Evolutionary conservation across 2,113 vertebrate species (phyloP).

Genomic region (Bucco capensis): DNA sequence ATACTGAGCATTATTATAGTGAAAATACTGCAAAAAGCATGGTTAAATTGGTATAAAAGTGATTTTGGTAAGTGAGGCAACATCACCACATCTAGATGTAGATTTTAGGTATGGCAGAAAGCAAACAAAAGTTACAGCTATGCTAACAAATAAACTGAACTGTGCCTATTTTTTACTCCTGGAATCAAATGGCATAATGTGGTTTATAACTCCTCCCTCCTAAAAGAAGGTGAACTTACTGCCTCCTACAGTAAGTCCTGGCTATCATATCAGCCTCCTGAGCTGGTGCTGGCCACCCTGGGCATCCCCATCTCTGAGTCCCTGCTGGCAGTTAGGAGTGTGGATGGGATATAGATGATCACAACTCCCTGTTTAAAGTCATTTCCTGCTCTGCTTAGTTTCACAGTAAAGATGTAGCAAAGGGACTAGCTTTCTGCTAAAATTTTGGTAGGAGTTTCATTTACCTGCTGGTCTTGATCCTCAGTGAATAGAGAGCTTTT

Average conservation of each 20-base stretch:
- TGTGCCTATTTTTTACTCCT: neutral
- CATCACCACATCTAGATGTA: neutral
- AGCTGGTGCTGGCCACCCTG: neutral
- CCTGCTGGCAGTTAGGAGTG: rapidly evolving
- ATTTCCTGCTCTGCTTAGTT: neutral
- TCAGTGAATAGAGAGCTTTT: neutral
- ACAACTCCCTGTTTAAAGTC: neutral
- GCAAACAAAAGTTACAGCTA: neutral
- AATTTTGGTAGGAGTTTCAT: neutral
- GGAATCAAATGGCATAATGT: neutral
- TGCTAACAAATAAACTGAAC: neutral
- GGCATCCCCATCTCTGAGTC: neutral
- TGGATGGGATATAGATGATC: neutral
- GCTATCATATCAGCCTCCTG: neutral
- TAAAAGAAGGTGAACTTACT: neutral
- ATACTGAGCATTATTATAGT: neutral
- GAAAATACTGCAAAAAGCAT: neutral
- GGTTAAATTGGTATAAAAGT: neutral
- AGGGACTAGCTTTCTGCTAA: neutral
- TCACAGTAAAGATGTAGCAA: neutral
- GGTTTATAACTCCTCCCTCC: neutral
- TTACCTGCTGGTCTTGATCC: neutral
- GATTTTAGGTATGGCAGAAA: neutral
- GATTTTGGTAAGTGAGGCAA: neutral
- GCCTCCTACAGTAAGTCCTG: neutral